Conservation (phyloP, 2,888 invertebrate genomes). For the Crioceris asparagi region DNA sequence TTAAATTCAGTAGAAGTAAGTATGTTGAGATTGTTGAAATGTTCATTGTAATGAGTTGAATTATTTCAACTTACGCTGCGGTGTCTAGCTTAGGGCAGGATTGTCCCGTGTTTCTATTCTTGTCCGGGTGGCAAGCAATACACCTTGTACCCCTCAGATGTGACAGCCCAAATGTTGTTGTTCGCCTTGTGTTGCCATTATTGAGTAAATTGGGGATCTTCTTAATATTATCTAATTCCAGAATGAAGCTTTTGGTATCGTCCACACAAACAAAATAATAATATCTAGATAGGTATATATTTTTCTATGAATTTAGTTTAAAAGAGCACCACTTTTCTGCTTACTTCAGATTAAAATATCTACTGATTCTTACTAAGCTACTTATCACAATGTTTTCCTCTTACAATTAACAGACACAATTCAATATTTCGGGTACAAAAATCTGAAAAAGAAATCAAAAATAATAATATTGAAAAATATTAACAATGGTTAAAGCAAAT, state of each 20-base stretch:
- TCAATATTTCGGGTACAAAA: conserved; percentile 9
- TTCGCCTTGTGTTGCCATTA: conserved; percentile 24
- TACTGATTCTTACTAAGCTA: conserved; percentile 9
- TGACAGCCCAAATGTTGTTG: conserved; percentile 20
- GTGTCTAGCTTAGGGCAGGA: conserved; percentile 39
- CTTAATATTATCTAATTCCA: conserved; percentile 34
- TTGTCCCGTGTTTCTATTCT: conserved; percentile 37
- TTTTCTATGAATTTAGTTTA: conserved; percentile 6
- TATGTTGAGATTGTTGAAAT: too few species aligned
- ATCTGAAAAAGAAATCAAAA: conserved; percentile 14
- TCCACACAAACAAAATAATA: conserved; percentile 7
- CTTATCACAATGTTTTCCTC: conserved; percentile 14
- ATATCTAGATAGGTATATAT: background rate
- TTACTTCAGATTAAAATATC: conserved; percentile 4
- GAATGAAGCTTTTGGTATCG: conserved; percentile 23
- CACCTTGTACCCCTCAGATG: conserved; percentile 28
- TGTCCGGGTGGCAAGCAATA: conserved; percentile 31
- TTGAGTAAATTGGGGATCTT: conserved; percentile 26
- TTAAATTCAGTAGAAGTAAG: too few species aligned
- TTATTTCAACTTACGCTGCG: conserved; percentile 30
- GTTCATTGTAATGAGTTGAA: too few species aligned
- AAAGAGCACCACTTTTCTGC: conserved; percentile 12
- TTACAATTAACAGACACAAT: conserved; percentile 3
- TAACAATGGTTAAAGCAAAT: background rate
- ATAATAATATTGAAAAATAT: background rate